Evolutionary conservation across 2,113 vertebrate genomes (phyloP), one percentile per base, ranked within the genome.

Genomic region (Corynorhinus townsendii): DNA sequence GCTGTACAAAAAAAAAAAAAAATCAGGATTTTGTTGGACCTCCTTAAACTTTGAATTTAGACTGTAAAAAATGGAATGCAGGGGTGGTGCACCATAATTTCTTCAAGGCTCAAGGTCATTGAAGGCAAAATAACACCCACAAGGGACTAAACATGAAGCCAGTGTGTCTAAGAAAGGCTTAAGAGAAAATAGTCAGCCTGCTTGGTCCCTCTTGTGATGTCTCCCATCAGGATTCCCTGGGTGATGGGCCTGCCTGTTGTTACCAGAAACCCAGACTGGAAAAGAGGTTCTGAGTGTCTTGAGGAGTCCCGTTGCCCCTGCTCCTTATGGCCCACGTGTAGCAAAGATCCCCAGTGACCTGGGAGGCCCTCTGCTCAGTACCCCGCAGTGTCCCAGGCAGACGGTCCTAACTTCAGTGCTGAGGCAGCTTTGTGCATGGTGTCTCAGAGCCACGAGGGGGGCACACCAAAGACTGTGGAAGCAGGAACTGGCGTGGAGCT

Each of bases 331-430:
- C 4, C 3, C 6, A 45, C 3, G 28, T 69, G n/a, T n/a, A 75
- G 62, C 56, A 69, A 71, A 24, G 2, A n/a, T 0, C 33, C 0
- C 2, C 0, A 19, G 0, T 26, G 24, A 17, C 1, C 0, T 59
- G 0, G 2, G 12, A 80, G 26, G 30, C 24, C 20, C 33, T 77
- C 24, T 92, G 35, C 10, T 24, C 11, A 82, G 22, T 3, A 15
- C 0, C 3, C 30, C 76, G 4, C 35, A 22, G 28, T 45, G 10
- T 56, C 64, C 64, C 30, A 26, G 33, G 64, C 6, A n/a, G 30
- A n/a, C 15, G 15, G 30, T 33, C 49, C 11, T 90, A 15, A 47
- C 68, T 72, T 49, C 22, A 35, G 20, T 66, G n/a, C 15, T 49
- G 68, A 76, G 56, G 17, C 49, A 72, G 62, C 35, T 79, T 69